phyloP scores from a whole-genome alignment of 2,888 invertebrate species.

The Platycheirus albimanus region DNA sequence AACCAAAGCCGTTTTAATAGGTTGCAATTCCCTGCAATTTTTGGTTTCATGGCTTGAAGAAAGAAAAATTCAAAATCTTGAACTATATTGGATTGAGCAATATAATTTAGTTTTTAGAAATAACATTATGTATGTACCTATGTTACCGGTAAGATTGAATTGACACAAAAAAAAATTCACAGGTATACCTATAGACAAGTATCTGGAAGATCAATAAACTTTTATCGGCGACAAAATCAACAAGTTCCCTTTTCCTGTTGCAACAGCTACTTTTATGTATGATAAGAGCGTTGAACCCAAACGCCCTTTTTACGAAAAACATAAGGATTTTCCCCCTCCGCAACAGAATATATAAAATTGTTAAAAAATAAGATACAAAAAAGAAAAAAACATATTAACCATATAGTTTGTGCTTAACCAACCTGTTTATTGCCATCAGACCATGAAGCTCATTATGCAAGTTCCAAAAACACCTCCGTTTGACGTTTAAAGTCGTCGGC shows the following conservation, averaged over 20 bases:
- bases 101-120: too few relatives aligned
- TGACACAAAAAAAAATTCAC: too few relatives aligned
- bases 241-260: constrained; percentile 44
- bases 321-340: constrained; percentile 12
- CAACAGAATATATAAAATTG: constrained; percentile 8
- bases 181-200: too few relatives aligned
- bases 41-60: too few relatives aligned
- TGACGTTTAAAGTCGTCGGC: not conserved
- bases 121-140: too few relatives aligned
- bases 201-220: constrained; percentile 12
- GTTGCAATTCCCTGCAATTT: too few relatives aligned
- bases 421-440: constrained; percentile 64
- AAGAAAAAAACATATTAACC: constrained; percentile 19
- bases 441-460: constrained; percentile 68
- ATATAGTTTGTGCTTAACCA: constrained; percentile 54
- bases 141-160: too few relatives aligned
- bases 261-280: not conserved
- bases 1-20: too few relatives aligned
- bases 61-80: too few relatives aligned
- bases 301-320: constrained; percentile 36
- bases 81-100: too few relatives aligned
- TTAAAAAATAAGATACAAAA: constrained; percentile 1
- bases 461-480: constrained; percentile 30
- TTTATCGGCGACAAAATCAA: constrained; percentile 37
- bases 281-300: constrained; percentile 49